A percentile compares a stretch with the other conserved stretches of the same genome.
Evolutionary conservation across 1,140 invertebrate genomes (phyloP).

Genomic region (Leptinotarsa texana): DNA sequence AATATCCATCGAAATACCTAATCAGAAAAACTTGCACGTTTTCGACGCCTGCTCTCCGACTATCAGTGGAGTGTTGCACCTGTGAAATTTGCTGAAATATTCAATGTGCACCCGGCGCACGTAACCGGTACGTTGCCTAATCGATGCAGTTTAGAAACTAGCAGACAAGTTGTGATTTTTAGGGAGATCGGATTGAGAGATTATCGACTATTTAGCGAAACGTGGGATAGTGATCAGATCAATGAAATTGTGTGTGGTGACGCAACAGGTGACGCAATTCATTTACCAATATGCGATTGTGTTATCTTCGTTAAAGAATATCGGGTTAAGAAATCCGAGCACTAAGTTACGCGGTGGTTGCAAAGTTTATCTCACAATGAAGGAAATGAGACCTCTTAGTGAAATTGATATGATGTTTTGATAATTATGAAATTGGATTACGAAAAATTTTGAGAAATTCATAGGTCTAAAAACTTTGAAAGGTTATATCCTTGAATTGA

Average conservation of each 20-base stretch:
- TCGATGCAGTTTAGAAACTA: conserved; percentile 12
- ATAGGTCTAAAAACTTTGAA: no score
- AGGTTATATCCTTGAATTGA: no score
- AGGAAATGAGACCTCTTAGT: no score
- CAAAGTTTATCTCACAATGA: no score
- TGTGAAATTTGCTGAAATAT: conserved; percentile 37
- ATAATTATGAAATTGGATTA: no score
- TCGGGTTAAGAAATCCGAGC: background rate
- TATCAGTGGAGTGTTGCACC: conserved; percentile 30
- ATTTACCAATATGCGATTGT: background rate
- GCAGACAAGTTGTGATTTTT: background rate
- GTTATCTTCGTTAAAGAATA: background rate
- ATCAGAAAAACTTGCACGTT: background rate
- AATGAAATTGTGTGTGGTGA: background rate
- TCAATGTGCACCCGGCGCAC: conserved; percentile 10
- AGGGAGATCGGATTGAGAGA: conserved; percentile 4
- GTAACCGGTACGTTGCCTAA: conserved; percentile 9
- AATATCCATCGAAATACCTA: no score
- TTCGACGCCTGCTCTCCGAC: background rate
- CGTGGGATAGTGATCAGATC: conserved; percentile 3
- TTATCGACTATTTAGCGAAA: background rate
- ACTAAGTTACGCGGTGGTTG: no score
- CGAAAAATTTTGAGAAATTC: no score
- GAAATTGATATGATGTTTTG: no score
- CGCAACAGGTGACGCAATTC: background rate